Evolutionary conservation across 2,113 vertebrate genomes (phyloP).

Genomic region (Hipposideros armiger): DNA sequence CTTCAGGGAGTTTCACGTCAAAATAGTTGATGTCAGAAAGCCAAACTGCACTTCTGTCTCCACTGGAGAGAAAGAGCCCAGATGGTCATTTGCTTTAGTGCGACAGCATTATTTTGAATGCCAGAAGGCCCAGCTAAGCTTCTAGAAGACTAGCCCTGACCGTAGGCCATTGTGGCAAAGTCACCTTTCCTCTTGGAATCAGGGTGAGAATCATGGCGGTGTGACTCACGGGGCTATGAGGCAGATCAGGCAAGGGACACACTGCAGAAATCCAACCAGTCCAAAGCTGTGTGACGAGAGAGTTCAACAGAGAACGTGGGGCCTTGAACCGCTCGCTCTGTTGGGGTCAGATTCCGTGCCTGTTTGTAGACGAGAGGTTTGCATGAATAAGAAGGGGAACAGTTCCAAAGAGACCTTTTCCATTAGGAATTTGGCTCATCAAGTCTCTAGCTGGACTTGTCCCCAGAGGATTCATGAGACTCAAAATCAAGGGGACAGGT

Average conservation of each 20-base stretch:
- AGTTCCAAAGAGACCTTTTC: conserved; percentile 33
- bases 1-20: neutral
- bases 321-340: neutral
- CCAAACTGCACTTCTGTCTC: neutral
- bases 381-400: neutral
- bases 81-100: neutral
- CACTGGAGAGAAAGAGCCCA: neutral
- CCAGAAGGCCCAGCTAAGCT: neutral
- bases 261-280: neutral
- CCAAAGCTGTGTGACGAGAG: neutral
- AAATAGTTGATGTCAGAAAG: neutral
- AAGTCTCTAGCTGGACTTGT: conserved; percentile 61
- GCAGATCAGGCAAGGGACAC: neutral
- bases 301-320: neutral
- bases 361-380: neutral
- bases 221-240: neutral
- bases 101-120: neutral
- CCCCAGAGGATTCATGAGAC: conserved; percentile 68
- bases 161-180: neutral
- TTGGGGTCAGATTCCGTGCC: neutral
- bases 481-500: conserved; percentile 61
- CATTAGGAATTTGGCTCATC: conserved; percentile 61
- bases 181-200: neutral
- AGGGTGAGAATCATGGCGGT: neutral
- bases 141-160: neutral